Evolutionary conservation across 2,888 invertebrate genomes (phyloP).

Genomic region (Catonia carolina): DNA sequence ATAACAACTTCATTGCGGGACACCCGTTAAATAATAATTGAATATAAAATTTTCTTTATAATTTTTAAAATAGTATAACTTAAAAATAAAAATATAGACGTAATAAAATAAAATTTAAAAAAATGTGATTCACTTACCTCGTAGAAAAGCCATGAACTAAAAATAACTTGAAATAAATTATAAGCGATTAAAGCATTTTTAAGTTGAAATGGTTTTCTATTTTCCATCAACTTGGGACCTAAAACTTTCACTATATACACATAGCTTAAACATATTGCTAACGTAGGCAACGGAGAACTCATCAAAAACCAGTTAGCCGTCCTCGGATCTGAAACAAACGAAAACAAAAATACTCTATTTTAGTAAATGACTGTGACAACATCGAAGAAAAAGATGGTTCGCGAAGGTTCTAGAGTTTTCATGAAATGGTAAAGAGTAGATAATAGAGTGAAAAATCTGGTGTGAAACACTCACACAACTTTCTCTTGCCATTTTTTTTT

Average conservation of each 20-base stretch:
- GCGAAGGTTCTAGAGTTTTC: no score
- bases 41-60: no score
- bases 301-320: constrained; percentile 90
- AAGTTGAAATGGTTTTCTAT: constrained; percentile 74
- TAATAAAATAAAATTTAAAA: no score
- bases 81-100: no score
- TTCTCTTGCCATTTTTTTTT: no score
- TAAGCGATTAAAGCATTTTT: constrained; percentile 69
- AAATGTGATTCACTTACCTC: constrained; percentile 51
- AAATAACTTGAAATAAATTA: constrained; percentile 75
- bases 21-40: no score
- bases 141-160: constrained; percentile 65
- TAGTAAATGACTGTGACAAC: not conserved
- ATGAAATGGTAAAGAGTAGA: no score
- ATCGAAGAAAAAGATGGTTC: no score
- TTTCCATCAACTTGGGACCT: constrained; percentile 79
- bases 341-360: constrained; percentile 2
- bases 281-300: constrained; percentile 88
- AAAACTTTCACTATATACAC: constrained; percentile 80
- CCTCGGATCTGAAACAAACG: constrained; percentile 64
- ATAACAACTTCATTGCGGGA: no score
- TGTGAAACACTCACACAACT: no score
- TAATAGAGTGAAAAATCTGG: no score
- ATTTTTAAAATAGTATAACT: no score
- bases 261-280: constrained; percentile 82